Evolutionary conservation across 2,113 vertebrate genomes (phyloP).

Genomic region (Athene cunicularia): DNA sequence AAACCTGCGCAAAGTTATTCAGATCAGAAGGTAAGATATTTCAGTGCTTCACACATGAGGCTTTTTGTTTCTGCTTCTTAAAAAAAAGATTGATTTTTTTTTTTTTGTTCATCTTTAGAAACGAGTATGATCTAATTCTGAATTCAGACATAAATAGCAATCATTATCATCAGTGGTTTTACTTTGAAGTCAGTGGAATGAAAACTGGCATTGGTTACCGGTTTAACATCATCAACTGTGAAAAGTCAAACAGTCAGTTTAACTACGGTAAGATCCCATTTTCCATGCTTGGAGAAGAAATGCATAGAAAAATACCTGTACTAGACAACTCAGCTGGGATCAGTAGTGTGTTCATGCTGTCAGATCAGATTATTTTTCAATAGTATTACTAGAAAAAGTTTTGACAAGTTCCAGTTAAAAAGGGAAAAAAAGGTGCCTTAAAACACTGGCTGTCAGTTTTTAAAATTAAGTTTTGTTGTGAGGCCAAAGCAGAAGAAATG

Average conservation of each 20-base stretch:
- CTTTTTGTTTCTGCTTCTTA: conserved; percentile 18
- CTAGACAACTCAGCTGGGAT: not conserved
- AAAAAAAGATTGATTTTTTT: conserved; percentile 30
- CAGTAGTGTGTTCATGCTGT: not conserved
- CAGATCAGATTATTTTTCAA: not conserved
- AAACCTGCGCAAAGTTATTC: conserved; percentile 95
- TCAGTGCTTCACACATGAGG: not conserved
- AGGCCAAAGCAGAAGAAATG: not conserved
- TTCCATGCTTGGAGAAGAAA: not conserved
- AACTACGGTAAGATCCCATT: conserved; percentile 89
- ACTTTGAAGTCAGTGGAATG: conserved; percentile 98
- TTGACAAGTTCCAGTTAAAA: not conserved
- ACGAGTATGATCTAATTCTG: conserved; percentile 96
- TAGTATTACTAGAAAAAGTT: not conserved
- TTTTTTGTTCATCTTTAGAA: conserved; percentile 78
- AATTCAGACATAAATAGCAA: conserved; percentile 99
- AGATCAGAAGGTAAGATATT: conserved; percentile 92
- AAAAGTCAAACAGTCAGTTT: conserved; percentile 99
- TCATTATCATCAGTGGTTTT: conserved; percentile 99
- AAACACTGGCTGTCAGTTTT: not conserved
- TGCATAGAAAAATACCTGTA: not conserved
- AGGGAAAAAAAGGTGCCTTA: not conserved
- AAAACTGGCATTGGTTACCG: conserved; percentile 85
- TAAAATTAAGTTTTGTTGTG: not conserved
- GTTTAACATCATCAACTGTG: conserved; percentile 99